Evolutionary conservation across 1,140 invertebrate species (phyloP), one percentile per base, ranked within the genome.

Genomic region (Conus ventricosus): DNA sequence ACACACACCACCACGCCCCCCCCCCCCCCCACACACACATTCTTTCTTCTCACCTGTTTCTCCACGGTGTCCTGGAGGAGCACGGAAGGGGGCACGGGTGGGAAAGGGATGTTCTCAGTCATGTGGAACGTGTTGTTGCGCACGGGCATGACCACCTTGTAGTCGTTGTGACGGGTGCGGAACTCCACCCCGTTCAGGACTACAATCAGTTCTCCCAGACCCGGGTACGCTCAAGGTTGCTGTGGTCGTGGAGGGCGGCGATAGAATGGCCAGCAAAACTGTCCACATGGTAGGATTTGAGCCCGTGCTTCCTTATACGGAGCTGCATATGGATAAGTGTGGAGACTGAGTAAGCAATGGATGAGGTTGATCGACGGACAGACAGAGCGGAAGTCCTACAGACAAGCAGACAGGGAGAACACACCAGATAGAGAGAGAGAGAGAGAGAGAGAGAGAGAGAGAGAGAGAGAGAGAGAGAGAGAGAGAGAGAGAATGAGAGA

Each of bases 151-250:
- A 17, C n/a, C n/a, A 80, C 87, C 83, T 90, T 90, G 85, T 94
- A 94, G 88, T 94, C 93, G 84, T 94, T 94, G 87, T 94, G 93
- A 25, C 93, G 81, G 6, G 93, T 94, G 57, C 92, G 87, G 90
- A 94, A 94, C 63, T 94, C 92, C 5, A 94, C 91, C 0, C 93
- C 93, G 88, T 94, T 94, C 23, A 94, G 63, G 0, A 93, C 92
- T 4, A 78, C 91, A 11, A 87, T 90, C 13, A 93, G 78, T 78
- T 94, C 93, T 13, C 93, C 93, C 87, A 94, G 84, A 11, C 92
- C 92, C 25, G 92, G 0, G 93, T 93, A 15, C 92, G 78, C 51
- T 91, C 90, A 75, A 93, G 90, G 89, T 94, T 91, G 4, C 87
- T 55, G 76, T 93, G 92, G 60, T 92, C 91, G 78, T 93, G 92